Evolutionary conservation across 2,797 vertebrate genomes (phyloP).

Genomic region (Sparidentex hasta): DNA sequence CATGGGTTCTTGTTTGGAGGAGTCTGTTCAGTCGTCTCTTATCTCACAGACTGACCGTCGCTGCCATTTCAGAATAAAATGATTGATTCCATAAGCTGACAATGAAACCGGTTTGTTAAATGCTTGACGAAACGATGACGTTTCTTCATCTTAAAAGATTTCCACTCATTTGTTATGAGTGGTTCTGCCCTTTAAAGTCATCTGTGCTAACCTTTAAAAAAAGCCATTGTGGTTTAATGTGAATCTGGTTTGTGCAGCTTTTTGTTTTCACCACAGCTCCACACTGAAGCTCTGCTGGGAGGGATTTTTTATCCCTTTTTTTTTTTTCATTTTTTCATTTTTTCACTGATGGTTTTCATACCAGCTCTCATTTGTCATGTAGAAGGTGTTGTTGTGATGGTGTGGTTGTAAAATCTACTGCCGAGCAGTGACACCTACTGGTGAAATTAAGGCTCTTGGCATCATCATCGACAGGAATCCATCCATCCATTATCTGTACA

Average conservation of each 20-base stretch:
- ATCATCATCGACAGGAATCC: background rate
- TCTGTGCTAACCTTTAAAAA: constrained; percentile 75
- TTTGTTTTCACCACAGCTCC: constrained; percentile 54
- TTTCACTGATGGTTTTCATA: constrained; percentile 57
- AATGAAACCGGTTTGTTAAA: constrained; percentile 27
- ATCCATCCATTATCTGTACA: too few relatives aligned
- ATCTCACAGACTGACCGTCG: constrained; percentile 19
- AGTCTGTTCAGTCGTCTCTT: constrained; percentile 22
- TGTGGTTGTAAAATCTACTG: constrained; percentile 21
- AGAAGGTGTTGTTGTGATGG: constrained; percentile 10
- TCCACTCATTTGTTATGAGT: constrained; percentile 43
- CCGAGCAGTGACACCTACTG: constrained; percentile 73
- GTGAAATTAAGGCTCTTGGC: background rate
- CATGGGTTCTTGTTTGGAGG: constrained; percentile 41
- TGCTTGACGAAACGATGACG: constrained; percentile 38
- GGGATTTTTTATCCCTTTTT: constrained; percentile 30
- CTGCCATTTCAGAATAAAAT: constrained; percentile 7
- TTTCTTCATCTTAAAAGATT: constrained; percentile 50
- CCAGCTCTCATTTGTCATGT: constrained; percentile 52
- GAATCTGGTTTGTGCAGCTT: constrained; percentile 53
- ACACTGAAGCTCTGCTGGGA: constrained; percentile 43
- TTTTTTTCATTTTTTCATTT: constrained; percentile 3
- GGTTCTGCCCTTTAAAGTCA: constrained; percentile 70
- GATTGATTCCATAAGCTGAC: constrained; percentile 19
- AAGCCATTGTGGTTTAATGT: constrained; percentile 64